These are phyloP conservation scores for Lamellibrachia columna DNA, from an alignment of 2,888 invertebrate species.

Conservation along the genomic window DNA sequence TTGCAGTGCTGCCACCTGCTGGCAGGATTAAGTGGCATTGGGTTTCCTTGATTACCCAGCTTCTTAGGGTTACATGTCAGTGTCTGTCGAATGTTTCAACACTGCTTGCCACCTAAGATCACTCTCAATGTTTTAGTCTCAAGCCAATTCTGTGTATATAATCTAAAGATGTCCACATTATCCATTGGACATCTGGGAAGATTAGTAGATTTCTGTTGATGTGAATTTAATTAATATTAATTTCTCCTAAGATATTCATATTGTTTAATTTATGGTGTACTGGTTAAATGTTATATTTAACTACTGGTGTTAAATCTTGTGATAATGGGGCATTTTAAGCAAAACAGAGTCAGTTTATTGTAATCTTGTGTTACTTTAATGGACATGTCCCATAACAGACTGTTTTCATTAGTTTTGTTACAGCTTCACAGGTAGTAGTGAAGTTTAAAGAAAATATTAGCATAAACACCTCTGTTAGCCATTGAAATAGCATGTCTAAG, in stretches of 20 bases:
- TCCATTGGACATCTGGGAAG: background rate
- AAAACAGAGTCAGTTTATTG: background rate
- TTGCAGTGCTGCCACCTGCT: too few relatives aligned
- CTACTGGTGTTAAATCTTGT: background rate
- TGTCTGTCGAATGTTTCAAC: background rate
- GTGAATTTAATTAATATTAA: background rate
- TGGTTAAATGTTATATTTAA: background rate
- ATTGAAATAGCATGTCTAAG: background rate
- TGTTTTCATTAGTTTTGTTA: background rate
- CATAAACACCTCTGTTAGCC: background rate
- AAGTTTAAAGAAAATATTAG: background rate
- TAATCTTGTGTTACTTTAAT: background rate
- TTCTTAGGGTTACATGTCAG: background rate
- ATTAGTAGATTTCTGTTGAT: background rate
- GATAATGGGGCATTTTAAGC: background rate
- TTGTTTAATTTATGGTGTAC: slow-evolving; percentile 14
- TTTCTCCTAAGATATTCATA: background rate
- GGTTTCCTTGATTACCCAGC: background rate
- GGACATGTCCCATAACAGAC: background rate
- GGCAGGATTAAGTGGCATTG: background rate
- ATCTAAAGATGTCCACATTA: background rate
- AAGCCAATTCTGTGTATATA: background rate
- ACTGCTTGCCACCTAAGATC: background rate
- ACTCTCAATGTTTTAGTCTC: background rate
- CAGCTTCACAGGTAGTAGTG: background rate